Evolutionary conservation across 1,140 invertebrate species (phyloP), one percentile per base, ranked within the genome.

Genomic region (Nasonia vitripennis): DNA sequence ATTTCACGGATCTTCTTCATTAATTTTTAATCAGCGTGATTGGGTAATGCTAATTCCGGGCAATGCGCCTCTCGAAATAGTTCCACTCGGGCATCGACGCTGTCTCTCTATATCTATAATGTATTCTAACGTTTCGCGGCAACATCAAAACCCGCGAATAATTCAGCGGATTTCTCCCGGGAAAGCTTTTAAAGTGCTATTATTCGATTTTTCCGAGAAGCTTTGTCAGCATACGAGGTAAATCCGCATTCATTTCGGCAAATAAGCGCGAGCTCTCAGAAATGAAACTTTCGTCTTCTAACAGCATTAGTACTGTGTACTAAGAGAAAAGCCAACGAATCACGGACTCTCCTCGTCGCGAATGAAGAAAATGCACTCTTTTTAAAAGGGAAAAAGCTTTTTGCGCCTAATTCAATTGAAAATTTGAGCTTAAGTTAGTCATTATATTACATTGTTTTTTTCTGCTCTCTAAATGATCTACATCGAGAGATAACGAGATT

Each of bases 21-120:
- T 78, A 78, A 78, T 78, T 51, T 78, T 78, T 78, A 78, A 78
- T 78, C 75, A 51, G 45, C n/a, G 23, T 45, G n/a, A 51, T 78
- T 48, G 10, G 45, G 23, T 78, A 78, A 51, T 78, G 45, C 75
- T 14, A 45, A 31, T 31, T 70, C 23, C 68, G 4, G 17, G 9
- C 62, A 67, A 67, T 67, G n/a, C 0, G 41, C 41, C 41, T 45
- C 10, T 45, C 41, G 41, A 45, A 45, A 45, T 9, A 10, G 10
- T 7, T 62, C 17, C 55, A 14, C 7, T 4, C 51, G 41, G 0
- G 10, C 1, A 45, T 55, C 51, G 51, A 55, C 51, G 5, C 12
- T 55, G 51, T 55, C 12, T 55, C 1, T 55, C 17, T 55, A 55
- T 55, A 55, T 4, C 4, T 55, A 17, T 55, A 55, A 55, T 55